These are phyloP conservation scores for Sinella curviseta DNA, from an alignment of 1,140 invertebrate genomes.

Conservation along the genomic window DNA sequence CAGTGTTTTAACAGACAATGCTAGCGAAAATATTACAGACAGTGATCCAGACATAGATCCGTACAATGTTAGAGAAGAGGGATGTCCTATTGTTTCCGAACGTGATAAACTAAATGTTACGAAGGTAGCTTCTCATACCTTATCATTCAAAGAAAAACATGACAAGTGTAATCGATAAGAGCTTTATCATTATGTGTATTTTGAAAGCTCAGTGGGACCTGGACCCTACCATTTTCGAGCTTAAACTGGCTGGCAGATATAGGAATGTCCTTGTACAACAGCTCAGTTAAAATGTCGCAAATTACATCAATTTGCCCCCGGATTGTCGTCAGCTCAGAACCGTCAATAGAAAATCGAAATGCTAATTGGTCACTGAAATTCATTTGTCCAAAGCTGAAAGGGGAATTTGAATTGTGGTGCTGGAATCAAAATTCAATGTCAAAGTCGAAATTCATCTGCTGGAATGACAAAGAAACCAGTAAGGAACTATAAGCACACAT, in stretches of 20 bases:
- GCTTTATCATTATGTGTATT: background rate
- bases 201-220: background rate
- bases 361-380: background rate
- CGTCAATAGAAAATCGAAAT: background rate
- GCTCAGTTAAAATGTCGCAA: conserved; percentile 23
- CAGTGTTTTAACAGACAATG: too few species aligned
- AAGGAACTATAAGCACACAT: background rate
- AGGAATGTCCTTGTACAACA: conserved; percentile 22
- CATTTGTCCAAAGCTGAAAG: conserved; percentile 19
- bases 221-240: conserved; percentile 25
- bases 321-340: background rate
- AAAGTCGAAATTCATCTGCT: conserved; percentile 29
- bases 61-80: background rate
- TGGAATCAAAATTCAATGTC: background rate
- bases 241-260: conserved; percentile 35
- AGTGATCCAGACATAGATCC: background rate
- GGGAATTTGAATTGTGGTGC: conserved; percentile 19
- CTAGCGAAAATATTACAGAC: background rate
- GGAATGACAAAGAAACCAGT: conserved; percentile 30
- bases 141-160: background rate
- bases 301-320: conserved; percentile 22
- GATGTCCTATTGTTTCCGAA: background rate
- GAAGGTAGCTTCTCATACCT: background rate
- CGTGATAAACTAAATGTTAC: background rate
- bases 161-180: background rate